phyloP scores from a whole-genome alignment of 2,797 vertebrate species.

The Onychomys torridus region DNA sequence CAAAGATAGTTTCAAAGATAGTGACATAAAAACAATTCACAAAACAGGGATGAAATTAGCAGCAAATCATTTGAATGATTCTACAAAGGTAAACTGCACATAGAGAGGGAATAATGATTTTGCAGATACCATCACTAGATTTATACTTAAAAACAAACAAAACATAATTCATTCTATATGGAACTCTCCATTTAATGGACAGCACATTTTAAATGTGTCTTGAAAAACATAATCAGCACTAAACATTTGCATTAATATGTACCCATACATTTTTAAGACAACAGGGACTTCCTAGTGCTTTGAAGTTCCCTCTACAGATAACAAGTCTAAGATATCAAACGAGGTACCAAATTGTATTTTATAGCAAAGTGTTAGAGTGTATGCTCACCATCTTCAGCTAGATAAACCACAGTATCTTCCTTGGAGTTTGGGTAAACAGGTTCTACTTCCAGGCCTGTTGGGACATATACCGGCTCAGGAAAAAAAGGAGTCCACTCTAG shows the following conservation, averaged over 20 bases:
- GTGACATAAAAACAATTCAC: background rate
- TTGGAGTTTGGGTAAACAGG: conserved; percentile 70
- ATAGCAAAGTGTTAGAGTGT: conserved; percentile 63
- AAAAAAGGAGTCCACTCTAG: conserved; percentile 85
- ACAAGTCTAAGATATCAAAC: conserved; percentile 48
- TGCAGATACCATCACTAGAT: background rate
- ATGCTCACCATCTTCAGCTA: conserved; percentile 85
- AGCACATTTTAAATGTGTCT: conserved; percentile 10
- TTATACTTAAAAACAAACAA: conserved; percentile 40
- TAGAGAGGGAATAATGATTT: background rate
- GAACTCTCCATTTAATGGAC: conserved; percentile 21
- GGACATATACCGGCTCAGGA: conserved; percentile 84
- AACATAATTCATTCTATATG: conserved; percentile 35
- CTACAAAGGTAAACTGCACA: background rate
- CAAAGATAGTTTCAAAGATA: conserved; percentile 33
- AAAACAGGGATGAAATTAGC: background rate
- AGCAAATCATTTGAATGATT: background rate
- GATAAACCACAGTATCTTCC: conserved; percentile 85
- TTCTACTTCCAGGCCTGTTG: conserved; percentile 79
- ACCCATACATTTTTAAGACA: conserved; percentile 4
- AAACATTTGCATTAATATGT: conserved; percentile 31
- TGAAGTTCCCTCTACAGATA: conserved; percentile 23
- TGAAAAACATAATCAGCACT: conserved; percentile 45
- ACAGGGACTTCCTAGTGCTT: background rate
- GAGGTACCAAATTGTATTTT: conserved; percentile 44